Conservation (phyloP, 1,140 invertebrate species). For the Heterodera schachtii region DNA sequence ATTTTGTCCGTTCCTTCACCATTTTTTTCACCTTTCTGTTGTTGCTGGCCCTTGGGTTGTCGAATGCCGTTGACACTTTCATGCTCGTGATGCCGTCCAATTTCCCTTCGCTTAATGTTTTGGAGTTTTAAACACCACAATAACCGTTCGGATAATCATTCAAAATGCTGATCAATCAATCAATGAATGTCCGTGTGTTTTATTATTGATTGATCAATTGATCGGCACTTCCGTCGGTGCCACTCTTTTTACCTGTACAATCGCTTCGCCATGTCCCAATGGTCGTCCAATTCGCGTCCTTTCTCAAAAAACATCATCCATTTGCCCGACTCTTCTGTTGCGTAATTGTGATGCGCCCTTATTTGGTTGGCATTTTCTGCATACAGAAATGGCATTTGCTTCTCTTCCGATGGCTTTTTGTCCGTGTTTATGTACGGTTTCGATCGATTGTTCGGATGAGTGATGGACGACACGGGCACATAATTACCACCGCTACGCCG, state of each 20-base stretch:
- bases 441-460: background rate
- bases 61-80: slow-evolving; percentile 1
- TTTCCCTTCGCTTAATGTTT: background rate
- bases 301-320: slow-evolving; percentile 7
- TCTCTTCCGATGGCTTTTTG: background rate
- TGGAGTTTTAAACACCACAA: too few species aligned
- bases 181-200: background rate
- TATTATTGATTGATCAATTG: too few species aligned
- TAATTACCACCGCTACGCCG: background rate
- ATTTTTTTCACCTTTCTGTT: background rate
- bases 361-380: background rate
- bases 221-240: too few species aligned
- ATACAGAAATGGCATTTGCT: background rate
- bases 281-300: background rate
- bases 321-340: background rate
- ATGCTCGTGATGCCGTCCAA: slow-evolving; percentile 2
- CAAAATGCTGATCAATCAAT: background rate
- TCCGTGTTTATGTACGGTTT: background rate
- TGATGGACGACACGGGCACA: background rate
- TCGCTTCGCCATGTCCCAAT: background rate
- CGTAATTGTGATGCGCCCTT: background rate
- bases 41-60: background rate
- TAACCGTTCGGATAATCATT: too few species aligned
- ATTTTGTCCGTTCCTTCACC: too few species aligned
- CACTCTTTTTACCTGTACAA: background rate